Percentiles rank a stretch among this genome's conserved stretches.
Evolutionary conservation across 2,888 invertebrate species (phyloP).

Genomic region (Polydrusus cervinus): DNA sequence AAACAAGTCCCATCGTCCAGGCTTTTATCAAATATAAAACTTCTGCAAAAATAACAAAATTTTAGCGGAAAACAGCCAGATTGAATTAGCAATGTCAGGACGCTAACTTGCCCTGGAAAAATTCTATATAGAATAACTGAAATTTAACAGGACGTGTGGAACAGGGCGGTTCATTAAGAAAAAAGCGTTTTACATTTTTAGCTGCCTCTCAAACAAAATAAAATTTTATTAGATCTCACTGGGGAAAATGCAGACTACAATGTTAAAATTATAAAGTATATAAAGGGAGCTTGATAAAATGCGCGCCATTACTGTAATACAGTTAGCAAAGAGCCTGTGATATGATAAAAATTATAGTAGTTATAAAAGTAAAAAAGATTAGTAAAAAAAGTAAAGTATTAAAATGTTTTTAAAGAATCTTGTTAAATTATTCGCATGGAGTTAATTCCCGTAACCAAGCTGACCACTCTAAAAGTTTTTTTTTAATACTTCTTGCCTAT

Average conservation of each 20-base stretch:
- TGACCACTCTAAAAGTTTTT: too few relatives aligned
- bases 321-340: too few relatives aligned
- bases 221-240: slow-evolving; percentile 35
- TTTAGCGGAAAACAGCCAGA: slow-evolving; percentile 49
- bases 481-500: too few relatives aligned
- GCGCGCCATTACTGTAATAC: background rate
- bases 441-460: too few relatives aligned
- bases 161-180: slow-evolving; percentile 51
- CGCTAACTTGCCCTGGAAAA: slow-evolving; percentile 48
- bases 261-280: slow-evolving; percentile 9
- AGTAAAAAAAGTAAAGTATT: too few relatives aligned
- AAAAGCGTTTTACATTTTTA: slow-evolving; percentile 51
- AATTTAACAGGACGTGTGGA: slow-evolving; percentile 52
- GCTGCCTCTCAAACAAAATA: slow-evolving; percentile 34
- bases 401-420: too few relatives aligned
- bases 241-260: slow-evolving; percentile 21
- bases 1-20: slow-evolving; percentile 52
- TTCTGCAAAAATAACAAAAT: slow-evolving; percentile 52
- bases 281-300: slow-evolving; percentile 8
- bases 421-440: too few relatives aligned
- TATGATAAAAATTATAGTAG: too few relatives aligned
- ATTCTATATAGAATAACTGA: slow-evolving; percentile 52
- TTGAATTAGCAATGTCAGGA: slow-evolving; percentile 52
- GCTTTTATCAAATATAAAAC: slow-evolving; percentile 54
- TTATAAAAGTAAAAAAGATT: too few relatives aligned